These are phyloP conservation scores for Neoniphon sammara DNA, from an alignment of 2,797 vertebrate species.

Conservation along the genomic window DNA sequence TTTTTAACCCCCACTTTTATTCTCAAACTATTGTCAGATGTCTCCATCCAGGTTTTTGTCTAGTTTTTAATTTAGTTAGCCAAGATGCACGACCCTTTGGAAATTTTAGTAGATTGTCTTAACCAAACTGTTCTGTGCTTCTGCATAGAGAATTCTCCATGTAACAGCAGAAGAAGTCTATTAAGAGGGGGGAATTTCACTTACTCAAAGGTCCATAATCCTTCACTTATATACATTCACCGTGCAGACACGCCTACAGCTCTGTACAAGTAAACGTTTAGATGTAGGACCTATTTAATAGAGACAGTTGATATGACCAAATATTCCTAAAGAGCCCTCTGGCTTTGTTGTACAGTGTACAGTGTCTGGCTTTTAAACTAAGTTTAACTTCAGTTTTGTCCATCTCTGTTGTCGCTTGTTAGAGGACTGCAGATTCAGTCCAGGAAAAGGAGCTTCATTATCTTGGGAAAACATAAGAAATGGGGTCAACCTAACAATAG, in stretches of 20 bases:
- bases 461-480: slow-evolving; percentile 82
- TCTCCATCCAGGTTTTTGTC: not conserved
- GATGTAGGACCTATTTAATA: too few species aligned
- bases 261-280: too few species aligned
- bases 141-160: too few species aligned
- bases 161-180: too few species aligned
- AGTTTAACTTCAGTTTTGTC: not conserved
- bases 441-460: slow-evolving; percentile 75
- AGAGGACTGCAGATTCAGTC: slow-evolving; percentile 83
- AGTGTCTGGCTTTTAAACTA: not conserved
- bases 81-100: not conserved
- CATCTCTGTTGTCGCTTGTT: slow-evolving; percentile 19
- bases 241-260: too few species aligned
- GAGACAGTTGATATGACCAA: too few species aligned
- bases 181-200: too few species aligned
- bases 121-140: too few species aligned
- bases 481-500: slow-evolving; percentile 83
- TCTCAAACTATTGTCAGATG: not conserved
- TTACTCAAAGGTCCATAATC: too few species aligned
- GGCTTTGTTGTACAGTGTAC: not conserved
- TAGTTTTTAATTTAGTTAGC: not conserved
- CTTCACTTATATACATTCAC: too few species aligned
- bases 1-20: not conserved
- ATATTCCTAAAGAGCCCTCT: too few species aligned
- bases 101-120: too few species aligned